A percentile compares a stretch with the other conserved stretches of the same genome.
Conservation (phyloP, 2,888 invertebrate genomes). For the Frankliniella fusca region DNA sequence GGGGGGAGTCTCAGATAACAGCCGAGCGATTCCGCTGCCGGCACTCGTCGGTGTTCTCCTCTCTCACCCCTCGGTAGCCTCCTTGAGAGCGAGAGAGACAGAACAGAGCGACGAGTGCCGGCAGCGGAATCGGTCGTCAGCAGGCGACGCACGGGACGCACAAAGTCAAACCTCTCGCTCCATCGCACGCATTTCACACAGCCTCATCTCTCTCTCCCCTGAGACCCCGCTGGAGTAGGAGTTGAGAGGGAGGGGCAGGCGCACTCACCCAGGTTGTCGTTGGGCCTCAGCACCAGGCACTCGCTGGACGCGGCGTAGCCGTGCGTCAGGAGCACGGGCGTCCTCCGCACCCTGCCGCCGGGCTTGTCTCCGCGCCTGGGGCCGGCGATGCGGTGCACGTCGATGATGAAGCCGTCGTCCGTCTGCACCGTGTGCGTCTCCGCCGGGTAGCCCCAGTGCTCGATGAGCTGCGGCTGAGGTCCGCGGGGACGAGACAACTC, state of each 20-base stretch:
- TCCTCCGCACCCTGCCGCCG: background rate
- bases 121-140: no score
- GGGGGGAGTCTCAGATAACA: no score
- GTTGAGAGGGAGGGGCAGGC: background rate
- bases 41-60: no score
- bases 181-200: no score
- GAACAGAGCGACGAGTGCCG: no score
- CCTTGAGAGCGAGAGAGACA: no score
- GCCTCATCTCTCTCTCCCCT: no score
- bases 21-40: no score
- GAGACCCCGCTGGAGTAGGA: no score
- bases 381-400: background rate
- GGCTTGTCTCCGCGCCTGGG: background rate
- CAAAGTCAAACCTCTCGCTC: no score
- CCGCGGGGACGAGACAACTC: background rate
- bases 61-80: no score
- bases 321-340: background rate
- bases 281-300: slow-evolving; percentile 12
- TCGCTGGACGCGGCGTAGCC: slow-evolving; percentile 8
- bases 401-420: background rate
- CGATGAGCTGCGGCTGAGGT: background rate
- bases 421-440: background rate
- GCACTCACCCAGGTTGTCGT: background rate
- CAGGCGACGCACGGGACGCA: no score
- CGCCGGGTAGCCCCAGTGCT: background rate